phyloP scores from a whole-genome alignment of 2,888 invertebrate genomes.

The Copidosoma aretas region DNA sequence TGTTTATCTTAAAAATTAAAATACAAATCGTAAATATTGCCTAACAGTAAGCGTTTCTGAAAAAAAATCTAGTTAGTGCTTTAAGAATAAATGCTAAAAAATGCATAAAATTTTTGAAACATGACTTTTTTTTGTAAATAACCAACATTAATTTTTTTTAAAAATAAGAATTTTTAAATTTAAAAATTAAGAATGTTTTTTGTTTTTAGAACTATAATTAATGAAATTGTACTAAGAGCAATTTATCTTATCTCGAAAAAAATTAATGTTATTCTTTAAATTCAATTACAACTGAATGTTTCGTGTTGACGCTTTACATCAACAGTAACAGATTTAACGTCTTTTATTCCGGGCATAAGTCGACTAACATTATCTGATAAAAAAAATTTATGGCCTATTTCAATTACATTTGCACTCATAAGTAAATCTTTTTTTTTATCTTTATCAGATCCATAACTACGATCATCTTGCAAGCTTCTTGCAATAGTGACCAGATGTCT shows the following conservation, averaged over 20 bases:
- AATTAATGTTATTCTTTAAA: no score
- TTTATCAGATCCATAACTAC: conserved; percentile 6
- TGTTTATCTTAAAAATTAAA: conserved; percentile 7
- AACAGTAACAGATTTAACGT: conserved; percentile 3
- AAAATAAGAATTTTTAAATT: no score
- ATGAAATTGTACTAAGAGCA: no score
- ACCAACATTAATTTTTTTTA: no score
- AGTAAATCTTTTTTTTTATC: conserved; percentile 8
- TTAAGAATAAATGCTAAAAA: no score
- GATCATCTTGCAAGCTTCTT: conserved; percentile 14
- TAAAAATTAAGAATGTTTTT: no score
- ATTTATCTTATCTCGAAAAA: no score
- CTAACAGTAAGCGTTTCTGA: background rate
- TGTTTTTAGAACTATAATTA: no score
- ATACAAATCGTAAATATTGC: background rate
- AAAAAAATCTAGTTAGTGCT: background rate
- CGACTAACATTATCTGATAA: conserved; percentile 10
- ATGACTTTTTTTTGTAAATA: no score
- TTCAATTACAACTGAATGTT: no score
- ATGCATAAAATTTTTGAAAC: no score
- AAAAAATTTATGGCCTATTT: conserved; percentile 14
- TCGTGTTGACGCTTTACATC: no score
- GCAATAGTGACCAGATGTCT: conserved; percentile 18
- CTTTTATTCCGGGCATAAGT: conserved; percentile 13
- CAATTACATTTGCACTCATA: conserved; percentile 8